phyloP scores from a whole-genome alignment of 2,797 vertebrate species.

The Peromyscus attwateri region DNA sequence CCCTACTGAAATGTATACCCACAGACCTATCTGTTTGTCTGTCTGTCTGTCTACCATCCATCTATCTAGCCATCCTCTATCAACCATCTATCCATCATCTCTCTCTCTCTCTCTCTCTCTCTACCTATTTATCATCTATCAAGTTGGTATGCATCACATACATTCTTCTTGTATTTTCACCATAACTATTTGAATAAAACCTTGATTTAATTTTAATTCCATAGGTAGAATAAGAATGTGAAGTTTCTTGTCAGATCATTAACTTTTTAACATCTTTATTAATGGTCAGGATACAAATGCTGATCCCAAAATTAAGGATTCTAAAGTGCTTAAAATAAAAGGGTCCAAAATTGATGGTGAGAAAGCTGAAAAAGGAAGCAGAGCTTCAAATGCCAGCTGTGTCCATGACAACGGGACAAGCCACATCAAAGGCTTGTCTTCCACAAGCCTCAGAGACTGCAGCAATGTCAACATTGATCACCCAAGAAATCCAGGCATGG shows the following conservation, averaged over 20 bases:
- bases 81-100: not conserved
- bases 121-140: not conserved
- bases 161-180: constrained; percentile 48
- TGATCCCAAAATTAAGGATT: constrained; percentile 84
- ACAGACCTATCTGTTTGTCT: not conserved
- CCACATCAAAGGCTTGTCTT: constrained; percentile 81
- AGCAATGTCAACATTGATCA: constrained; percentile 81
- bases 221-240: not conserved
- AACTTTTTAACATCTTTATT: constrained; percentile 69
- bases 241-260: constrained; percentile 38
- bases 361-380: constrained; percentile 82
- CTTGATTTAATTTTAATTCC: constrained; percentile 59
- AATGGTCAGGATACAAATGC: constrained; percentile 85
- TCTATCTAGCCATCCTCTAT: not conserved
- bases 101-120: not conserved
- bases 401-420: constrained; percentile 71
- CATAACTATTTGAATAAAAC: constrained; percentile 59
- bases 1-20: not conserved
- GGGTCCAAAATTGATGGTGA: constrained; percentile 80
- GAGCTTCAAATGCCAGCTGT: constrained; percentile 76
- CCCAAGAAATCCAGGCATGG: constrained; percentile 73
- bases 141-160: constrained; percentile 24
- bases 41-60: not conserved
- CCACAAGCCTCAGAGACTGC: constrained; percentile 82
- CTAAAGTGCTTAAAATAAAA: constrained; percentile 85